Conservation (phyloP, 2,888 invertebrate species). For the Stenichneumon culpator region DNA sequence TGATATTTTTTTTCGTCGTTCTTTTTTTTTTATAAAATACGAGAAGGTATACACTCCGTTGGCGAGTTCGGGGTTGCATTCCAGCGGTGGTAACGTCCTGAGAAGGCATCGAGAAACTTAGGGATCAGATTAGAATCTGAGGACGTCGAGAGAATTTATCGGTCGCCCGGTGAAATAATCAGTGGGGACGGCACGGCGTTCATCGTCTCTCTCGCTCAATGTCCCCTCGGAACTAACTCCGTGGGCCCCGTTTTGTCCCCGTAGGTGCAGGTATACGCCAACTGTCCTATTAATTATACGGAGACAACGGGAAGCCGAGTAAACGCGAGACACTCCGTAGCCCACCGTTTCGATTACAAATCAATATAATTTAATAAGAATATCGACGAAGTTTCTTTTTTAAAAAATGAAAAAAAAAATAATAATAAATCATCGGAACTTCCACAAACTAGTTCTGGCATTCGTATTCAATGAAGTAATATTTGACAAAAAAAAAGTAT, state of each 20-base stretch:
- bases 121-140: constrained; percentile 83
- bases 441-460: not conserved
- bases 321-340: not conserved
- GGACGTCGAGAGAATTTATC: constrained; percentile 82
- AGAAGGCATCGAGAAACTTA: constrained; percentile 78
- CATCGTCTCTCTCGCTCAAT: constrained; percentile 17
- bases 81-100: constrained; percentile 76
- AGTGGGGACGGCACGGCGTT: constrained; percentile 70
- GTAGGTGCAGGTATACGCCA: constrained; percentile 58
- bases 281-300: constrained; percentile 66
- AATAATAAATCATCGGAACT: constrained; percentile 9
- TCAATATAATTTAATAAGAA: constrained; percentile 53
- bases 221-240: constrained; percentile 38
- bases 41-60: constrained; percentile 61
- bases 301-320: constrained; percentile 44
- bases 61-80: constrained; percentile 76
- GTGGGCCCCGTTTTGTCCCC: constrained; percentile 22
- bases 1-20: constrained; percentile 39
- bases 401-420: not conserved
- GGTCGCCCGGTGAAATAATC: constrained; percentile 81
- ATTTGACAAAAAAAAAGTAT: not conserved
- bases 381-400: constrained; percentile 4
- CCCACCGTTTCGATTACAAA: constrained; percentile 25
- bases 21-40: constrained; percentile 69
- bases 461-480: constrained; percentile 31